phyloP scores from a whole-genome alignment of 1,140 invertebrate species.

The Bombus ignitus region DNA sequence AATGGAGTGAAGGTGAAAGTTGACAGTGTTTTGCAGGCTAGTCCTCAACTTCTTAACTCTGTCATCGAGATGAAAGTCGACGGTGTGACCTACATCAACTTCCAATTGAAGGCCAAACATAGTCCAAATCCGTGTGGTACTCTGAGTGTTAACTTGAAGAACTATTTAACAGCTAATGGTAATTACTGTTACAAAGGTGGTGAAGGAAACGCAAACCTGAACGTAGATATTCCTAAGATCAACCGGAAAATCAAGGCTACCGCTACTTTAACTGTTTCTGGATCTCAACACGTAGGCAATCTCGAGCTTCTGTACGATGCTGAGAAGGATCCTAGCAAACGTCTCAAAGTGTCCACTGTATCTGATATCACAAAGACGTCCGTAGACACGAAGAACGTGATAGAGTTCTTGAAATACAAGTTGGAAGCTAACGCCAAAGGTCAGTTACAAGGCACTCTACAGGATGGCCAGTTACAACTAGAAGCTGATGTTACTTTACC shows the following conservation, averaged over 20 bases:
- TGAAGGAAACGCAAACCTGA: conserved; percentile 79
- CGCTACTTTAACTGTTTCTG: conserved; percentile 84
- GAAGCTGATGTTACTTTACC: conserved; percentile 84
- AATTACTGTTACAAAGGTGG: conserved; percentile 75
- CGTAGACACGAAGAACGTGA: conserved; percentile 86
- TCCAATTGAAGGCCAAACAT: conserved; percentile 78
- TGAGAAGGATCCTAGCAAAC: conserved; percentile 87
- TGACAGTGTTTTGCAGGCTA: conserved; percentile 82
- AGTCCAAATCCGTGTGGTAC: conserved; percentile 73
- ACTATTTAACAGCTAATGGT: conserved; percentile 76
- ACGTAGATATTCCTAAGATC: conserved; percentile 79
- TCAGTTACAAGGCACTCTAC: conserved; percentile 75
- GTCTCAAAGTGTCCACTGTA: conserved; percentile 85
- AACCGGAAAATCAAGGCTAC: conserved; percentile 85
- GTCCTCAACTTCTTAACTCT: conserved; percentile 82
- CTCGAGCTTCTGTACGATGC: conserved; percentile 86
- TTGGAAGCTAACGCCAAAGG: conserved; percentile 84
- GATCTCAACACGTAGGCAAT: conserved; percentile 84
- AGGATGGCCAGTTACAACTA: conserved; percentile 79
- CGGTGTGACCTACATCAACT: conserved; percentile 83
- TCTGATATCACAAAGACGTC: conserved; percentile 83
- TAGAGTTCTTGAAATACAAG: conserved; percentile 83
- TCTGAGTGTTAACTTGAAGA: conserved; percentile 75
- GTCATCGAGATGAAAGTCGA: conserved; percentile 82
- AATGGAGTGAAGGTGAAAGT: conserved; percentile 84